A percentile compares a stretch with the other conserved stretches of the same genome.
Conservation (phyloP, 2,888 invertebrate genomes). For the Argyra leucocephala region DNA sequence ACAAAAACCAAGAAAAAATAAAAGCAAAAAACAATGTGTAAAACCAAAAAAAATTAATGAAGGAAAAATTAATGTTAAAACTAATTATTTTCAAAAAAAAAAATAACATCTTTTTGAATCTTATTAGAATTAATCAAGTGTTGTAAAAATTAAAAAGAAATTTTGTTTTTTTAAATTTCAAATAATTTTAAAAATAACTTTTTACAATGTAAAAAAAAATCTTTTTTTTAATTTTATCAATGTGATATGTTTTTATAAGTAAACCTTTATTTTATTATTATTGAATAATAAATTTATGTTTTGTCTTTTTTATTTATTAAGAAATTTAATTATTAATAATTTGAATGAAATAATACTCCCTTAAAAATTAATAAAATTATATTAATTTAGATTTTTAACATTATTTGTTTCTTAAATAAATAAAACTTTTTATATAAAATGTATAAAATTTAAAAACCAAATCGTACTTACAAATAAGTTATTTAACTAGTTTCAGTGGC, state of each 20-base stretch:
- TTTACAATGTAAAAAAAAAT: background rate
- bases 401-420: background rate
- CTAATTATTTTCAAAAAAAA: too few relatives aligned
- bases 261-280: background rate
- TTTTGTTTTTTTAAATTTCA: too few relatives aligned
- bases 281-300: background rate
- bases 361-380: too few relatives aligned
- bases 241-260: constrained; percentile 3
- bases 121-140: too few relatives aligned
- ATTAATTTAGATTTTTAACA: background rate
- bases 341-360: background rate
- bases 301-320: constrained; percentile 1
- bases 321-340: background rate
- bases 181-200: background rate
- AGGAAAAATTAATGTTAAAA: too few relatives aligned
- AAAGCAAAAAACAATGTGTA: too few relatives aligned
- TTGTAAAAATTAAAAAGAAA: too few relatives aligned
- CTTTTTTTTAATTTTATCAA: background rate
- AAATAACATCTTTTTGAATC: too few relatives aligned
- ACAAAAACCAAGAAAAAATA: too few relatives aligned
- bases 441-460: background rate
- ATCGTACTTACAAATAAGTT: background rate
- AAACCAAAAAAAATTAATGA: too few relatives aligned
- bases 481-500: background rate
- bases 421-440: background rate